Base-by-base conservation (phyloP, 2,113 vertebrate species). In the Ceyx melanurus region DNA sequence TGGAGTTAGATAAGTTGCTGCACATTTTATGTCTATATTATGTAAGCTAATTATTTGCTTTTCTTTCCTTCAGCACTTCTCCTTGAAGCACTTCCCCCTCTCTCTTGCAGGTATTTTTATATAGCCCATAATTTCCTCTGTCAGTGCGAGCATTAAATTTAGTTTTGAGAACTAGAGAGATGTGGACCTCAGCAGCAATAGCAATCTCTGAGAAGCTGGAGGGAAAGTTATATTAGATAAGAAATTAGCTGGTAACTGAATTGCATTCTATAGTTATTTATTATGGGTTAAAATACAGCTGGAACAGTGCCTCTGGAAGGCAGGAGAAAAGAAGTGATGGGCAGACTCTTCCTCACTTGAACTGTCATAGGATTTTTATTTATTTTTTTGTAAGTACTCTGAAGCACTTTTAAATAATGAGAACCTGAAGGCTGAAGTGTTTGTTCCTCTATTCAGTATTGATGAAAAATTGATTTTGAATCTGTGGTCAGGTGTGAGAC, bases 401-500 rank as follows among this genome's bases (percentile, higher is more conserved):
- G 42, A 73, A 87, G 21, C 22, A 25, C 50, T 60, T 76, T 7
- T 57, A 82, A 70, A 46, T 66, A 51, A 73, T 57, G 35, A 77
- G 37, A 80, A 71, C 29, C 18, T 35, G 56, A 67, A 88, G 64
- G 53, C 60, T 65, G n/a, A n/a, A 25, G 35, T 86, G 29, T 45
- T 88, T 5, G 0, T 85, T 70, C 13, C 7, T 64, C 33, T 43
- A 1, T 46, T 93, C 18, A 60, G 12, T 31, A 70, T 28, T 84
- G 78, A 70, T 62, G 54, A 68, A 79, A 88, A 82, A 58, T 26
- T 60, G 53, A 72, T 84, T 92, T 90, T 57, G 61, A 86, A 95
- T 25, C 23, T 33, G 50, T 76, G 17, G 25, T 79, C 58, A 66
- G 23, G 18, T 45, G 5, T 65, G 37, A 76, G 58, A 65, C 18